Conservation (phyloP, 2,797 vertebrate genomes). For the Rachycentron canadum region DNA sequence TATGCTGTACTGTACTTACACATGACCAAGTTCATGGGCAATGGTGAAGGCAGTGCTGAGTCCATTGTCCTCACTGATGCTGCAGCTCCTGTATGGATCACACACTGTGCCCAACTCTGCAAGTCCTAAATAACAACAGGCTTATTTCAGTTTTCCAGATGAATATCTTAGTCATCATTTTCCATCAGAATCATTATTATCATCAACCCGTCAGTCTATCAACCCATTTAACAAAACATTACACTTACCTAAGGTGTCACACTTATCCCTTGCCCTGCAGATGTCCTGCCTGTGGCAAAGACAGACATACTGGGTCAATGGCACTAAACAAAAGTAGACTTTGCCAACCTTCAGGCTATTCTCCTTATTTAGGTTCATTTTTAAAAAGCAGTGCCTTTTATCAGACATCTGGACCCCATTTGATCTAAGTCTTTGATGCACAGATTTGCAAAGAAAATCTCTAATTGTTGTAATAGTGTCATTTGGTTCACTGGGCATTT, state of each 20-base stretch:
- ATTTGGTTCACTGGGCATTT: constrained; percentile 3
- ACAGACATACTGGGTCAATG: constrained; percentile 39
- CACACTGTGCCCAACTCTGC: constrained; percentile 98
- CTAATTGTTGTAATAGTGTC: neutral
- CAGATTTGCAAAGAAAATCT: neutral
- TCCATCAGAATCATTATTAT: neutral
- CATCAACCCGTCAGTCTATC: neutral
- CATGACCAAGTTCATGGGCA: constrained; percentile 98
- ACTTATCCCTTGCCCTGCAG: constrained; percentile 98
- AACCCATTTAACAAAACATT: neutral
- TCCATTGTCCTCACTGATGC: constrained; percentile 98
- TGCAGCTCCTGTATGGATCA: constrained; percentile 97
- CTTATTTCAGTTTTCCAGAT: neutral
- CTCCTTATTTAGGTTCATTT: neutral
- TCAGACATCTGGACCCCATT: constrained; percentile 25
- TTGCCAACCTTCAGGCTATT: neutral
- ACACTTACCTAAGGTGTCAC: constrained; percentile 95
- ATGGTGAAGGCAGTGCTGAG: constrained; percentile 98
- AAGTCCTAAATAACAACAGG: constrained; percentile 85
- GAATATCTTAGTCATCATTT: neutral
- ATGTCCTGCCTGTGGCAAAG: constrained; percentile 92
- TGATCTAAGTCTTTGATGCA: constrained; percentile 35
- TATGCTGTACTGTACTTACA: constrained; percentile 87
- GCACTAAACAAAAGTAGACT: neutral
- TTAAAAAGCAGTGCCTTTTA: constrained; percentile 9